Percentiles rank a stretch among this genome's conserved stretches.
Conservation (phyloP, 2,888 invertebrate species). For the Orchesellides sinensis region DNA sequence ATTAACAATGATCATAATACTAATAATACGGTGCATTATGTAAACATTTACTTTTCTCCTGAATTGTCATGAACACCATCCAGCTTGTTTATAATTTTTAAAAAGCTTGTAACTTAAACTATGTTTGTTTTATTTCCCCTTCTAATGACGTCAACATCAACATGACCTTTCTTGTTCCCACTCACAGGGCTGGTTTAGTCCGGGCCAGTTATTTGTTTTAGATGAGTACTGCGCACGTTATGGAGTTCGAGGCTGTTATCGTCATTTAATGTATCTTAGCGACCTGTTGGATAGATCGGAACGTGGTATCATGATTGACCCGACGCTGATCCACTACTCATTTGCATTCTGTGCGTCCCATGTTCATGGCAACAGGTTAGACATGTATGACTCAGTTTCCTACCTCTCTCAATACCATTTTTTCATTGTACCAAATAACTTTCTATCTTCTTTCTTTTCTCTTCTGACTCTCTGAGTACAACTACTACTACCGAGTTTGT, state of each 20-base stretch:
- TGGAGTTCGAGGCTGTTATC: constrained; percentile 97
- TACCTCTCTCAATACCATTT: constrained; percentile 71
- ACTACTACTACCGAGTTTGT: constrained; percentile 56
- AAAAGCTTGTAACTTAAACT: too few species aligned
- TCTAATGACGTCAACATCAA: not conserved
- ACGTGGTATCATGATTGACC: constrained; percentile 96
- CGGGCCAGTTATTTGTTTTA: constrained; percentile 98
- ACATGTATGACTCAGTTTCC: constrained; percentile 74
- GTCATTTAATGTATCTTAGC: constrained; percentile 96
- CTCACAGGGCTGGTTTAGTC: constrained; percentile 98
- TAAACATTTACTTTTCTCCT: too few species aligned
- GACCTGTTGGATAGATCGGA: constrained; percentile 97
- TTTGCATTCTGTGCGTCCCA: constrained; percentile 99
- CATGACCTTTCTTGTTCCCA: constrained; percentile 8
- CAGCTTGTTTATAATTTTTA: too few species aligned
- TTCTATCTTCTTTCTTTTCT: constrained; percentile 57
- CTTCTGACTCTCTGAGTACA: constrained; percentile 55
- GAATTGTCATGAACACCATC: too few species aligned
- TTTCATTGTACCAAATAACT: constrained; percentile 64
- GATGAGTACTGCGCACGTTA: constrained; percentile 99
- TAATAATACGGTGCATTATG: too few species aligned
- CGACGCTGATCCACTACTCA: constrained; percentile 98
- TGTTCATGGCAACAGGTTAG: constrained; percentile 98
- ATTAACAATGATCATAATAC: too few species aligned
- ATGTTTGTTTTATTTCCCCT: not conserved